Evolutionary conservation across 2,797 vertebrate species (phyloP), one percentile per base, ranked within the genome.

Genomic region (Telmatherina bonti): DNA sequence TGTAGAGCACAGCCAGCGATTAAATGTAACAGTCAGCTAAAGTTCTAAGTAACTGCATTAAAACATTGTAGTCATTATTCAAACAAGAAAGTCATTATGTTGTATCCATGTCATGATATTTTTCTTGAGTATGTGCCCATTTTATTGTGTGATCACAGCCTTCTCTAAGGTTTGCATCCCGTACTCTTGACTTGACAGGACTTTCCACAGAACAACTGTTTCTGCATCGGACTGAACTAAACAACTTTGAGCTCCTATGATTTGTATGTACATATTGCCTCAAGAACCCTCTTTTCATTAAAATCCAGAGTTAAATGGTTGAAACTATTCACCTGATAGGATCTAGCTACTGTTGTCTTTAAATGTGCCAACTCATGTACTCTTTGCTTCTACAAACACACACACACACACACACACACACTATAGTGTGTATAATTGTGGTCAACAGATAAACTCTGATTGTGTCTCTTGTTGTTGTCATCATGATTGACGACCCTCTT

Each of bases 401-500:
- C 13, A 10, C 36, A 41, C 38, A 41, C 38, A 41, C 38, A 38
- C 13, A 41, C 13, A 41, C 15, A 22, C 45, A 45, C 27, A 53
- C 29, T n/a, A n/a, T n/a, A n/a, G 27, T 16, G 9, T 18, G 56
- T 59, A 45, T n/a, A 16, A 53, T 60, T 83, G 74, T 54, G 53
- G 26, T 79, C 58, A 3, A 41, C 65, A 59, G 65, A 79, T 72
- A 81, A 82, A 76, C 43, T 20, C 35, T 52, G 83, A 73, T 72
- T 57, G 62, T 57, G 35, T 70, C 59, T 76, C 83, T 83, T 87
- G 66, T 83, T 72, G 69, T 68, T 83, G 72, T 60, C 60, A 24
- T 55, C 41, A 20, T 83, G 84, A 88, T 80, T 18, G 33, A 89
- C 84, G 74, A 77, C 69, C 27, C 47, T 78, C 82, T 51, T 83